Evolutionary conservation across 2,888 invertebrate genomes (phyloP), one percentile per base, ranked within the genome.

Genomic region (Diadromus collaris): DNA sequence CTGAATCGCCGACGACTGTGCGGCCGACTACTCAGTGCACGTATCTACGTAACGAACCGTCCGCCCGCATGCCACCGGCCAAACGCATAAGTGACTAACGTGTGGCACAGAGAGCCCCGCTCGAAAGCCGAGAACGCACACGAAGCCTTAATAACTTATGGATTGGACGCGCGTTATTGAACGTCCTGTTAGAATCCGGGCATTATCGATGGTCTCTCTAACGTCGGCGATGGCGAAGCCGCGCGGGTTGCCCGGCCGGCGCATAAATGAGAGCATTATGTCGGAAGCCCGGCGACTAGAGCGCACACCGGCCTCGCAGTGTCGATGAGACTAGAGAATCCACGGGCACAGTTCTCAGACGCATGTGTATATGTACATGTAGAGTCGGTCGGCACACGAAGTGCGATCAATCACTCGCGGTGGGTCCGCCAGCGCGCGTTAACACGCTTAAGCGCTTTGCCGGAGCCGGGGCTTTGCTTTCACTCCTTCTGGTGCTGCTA

Each of bases 71-170:
- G 61, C 67, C 24, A 41, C 41, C 29, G 46, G 16, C 77, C 63
- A 64, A 63, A 32, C 54, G 27, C 61, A 38, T 46, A 71, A 71
- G 65, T 70, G 65, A 63, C 56, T 76, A 51, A 65, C 69, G 46
- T 65, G 32, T 13, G 48, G 48, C 21, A 65, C 21, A 48, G 19
- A 13, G 2, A 16, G 51, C 3, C 9, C 27, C 1, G 32, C 19
- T 60, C 56, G 60, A 48, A 32, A 70, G 46, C 32, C 46, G 61
- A 81, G 82, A 84, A 87, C 86, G 85, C 87, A 84, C 84, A 86
- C 85, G 88, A 86, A 82, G 86, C 87, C 85, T 88, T 87, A 87
- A 88, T 89, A 88, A 89, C 87, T 88, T 86, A 87, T 89, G 86
- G 88, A 89, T 88, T 84, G 86, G 85, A 87, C 85, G 81, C 80